Percentiles rank a stretch among this genome's conserved stretches.
Conservation (phyloP, 2,888 invertebrate species). For the Dugesia japonica region DNA sequence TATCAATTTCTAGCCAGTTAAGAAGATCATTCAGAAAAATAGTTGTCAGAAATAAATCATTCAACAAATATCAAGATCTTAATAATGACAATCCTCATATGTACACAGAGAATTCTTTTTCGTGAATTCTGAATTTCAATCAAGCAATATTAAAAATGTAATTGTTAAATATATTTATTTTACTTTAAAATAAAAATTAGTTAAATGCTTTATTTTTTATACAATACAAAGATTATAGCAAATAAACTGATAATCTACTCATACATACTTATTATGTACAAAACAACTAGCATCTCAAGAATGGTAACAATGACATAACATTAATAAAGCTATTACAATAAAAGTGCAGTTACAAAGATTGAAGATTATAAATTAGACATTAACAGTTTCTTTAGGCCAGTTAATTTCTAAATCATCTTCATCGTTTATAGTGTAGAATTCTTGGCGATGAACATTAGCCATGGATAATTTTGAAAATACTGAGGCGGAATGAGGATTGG, state of each 20-base stretch:
- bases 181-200: neutral
- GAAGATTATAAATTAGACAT: conserved; percentile 1
- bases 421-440: conserved; percentile 32
- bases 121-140: too few species aligned
- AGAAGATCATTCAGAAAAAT: conserved; percentile 5
- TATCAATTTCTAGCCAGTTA: neutral
- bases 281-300: conserved; percentile 13
- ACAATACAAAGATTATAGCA: conserved; percentile 14
- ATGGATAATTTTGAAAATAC: neutral
- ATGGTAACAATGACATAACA: conserved; percentile 15
- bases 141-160: too few species aligned
- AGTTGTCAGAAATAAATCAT: conserved; percentile 9
- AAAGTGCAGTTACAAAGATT: conserved; percentile 15
- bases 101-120: too few species aligned
- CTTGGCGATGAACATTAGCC: conserved; percentile 24
- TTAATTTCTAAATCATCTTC: conserved; percentile 34
- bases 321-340: conserved; percentile 16
- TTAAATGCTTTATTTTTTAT: conserved; percentile 9
- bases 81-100: neutral
- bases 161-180: too few species aligned
- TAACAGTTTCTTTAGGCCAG: conserved; percentile 34
- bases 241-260: conserved; percentile 20
- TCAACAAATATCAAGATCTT: neutral
- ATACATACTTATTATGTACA: conserved; percentile 1
- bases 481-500: conserved; percentile 12